These are phyloP conservation scores for Silurus asotus DNA, from an alignment of 2,113 vertebrate species.

Conservation along the genomic window DNA sequence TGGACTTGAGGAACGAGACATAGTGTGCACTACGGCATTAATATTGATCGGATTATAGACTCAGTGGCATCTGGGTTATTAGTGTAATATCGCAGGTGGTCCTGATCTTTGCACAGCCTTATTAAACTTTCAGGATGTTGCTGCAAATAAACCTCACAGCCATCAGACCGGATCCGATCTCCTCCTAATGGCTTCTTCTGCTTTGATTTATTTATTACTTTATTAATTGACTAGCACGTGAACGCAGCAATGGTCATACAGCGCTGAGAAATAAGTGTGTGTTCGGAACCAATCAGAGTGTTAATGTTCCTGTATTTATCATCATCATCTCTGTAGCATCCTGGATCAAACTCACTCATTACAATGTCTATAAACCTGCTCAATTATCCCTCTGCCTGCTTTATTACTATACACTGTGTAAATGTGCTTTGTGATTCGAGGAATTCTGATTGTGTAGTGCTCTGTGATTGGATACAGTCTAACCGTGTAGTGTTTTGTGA, in stretches of 20 bases:
- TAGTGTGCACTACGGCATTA: constrained; percentile 23
- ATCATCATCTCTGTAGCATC: too few species aligned
- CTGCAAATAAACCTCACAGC: constrained; percentile 12
- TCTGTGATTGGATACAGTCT: background rate
- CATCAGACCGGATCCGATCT: background rate
- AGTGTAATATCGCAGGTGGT: constrained; percentile 31
- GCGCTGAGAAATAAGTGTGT: background rate
- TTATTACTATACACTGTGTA: too few species aligned
- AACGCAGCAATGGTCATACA: background rate
- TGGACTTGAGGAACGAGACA: constrained; percentile 14
- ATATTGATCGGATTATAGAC: constrained; percentile 43
- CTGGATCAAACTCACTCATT: background rate
- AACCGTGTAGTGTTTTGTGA: too few species aligned
- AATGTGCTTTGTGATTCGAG: background rate
- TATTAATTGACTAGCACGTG: background rate
- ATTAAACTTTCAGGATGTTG: constrained; percentile 23
- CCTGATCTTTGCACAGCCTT: constrained; percentile 18
- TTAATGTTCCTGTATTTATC: background rate
- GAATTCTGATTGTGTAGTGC: background rate
- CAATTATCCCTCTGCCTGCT: too few species aligned
- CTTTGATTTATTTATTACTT: background rate
- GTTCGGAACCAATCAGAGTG: background rate
- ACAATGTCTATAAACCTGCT: background rate
- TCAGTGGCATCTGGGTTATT: constrained; percentile 31
- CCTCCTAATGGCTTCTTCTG: background rate